These are phyloP conservation scores for Pseudorhiza aurosa DNA, from an alignment of 30 jellyfish, hydroid and myxozoan species.

Conservation along the genomic window DNA sequence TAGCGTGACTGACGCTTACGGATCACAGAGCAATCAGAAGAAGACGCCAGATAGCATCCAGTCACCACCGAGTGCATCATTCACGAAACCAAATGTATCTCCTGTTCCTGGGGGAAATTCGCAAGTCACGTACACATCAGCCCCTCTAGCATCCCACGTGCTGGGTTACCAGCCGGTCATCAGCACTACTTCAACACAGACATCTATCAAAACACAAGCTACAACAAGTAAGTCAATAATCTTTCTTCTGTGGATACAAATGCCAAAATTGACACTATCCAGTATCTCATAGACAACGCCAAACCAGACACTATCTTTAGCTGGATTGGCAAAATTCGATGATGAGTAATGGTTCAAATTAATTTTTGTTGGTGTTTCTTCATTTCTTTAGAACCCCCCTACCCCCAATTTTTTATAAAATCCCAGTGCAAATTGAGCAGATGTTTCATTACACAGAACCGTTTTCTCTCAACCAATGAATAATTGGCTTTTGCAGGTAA, in stretches of 20 bases:
- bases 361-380: too few relatives aligned
- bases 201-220: constrained; percentile 36
- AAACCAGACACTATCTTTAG: too few relatives aligned
- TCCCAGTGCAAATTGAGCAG: too few relatives aligned
- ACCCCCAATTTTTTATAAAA: too few relatives aligned
- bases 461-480: too few relatives aligned
- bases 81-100: constrained; percentile 45
- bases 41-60: constrained; percentile 29
- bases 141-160: constrained; percentile 68
- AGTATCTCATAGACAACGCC: too few relatives aligned
- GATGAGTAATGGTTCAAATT: too few relatives aligned
- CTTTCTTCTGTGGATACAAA: too few relatives aligned
- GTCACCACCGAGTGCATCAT: constrained; percentile 19
- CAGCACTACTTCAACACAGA: constrained; percentile 49
- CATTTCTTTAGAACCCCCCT: too few relatives aligned
- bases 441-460: too few relatives aligned
- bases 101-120: constrained; percentile 70
- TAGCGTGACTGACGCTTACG: constrained; percentile 42
- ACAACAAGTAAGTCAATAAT: constrained; percentile 37
- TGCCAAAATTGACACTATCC: too few relatives aligned
- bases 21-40: constrained; percentile 21
- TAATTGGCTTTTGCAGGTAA: constrained; percentile 28
- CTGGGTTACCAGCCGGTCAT: constrained; percentile 44
- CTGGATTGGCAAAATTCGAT: too few relatives aligned
- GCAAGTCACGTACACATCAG: constrained; percentile 70